Base-by-base conservation (phyloP, 2,888 invertebrate species). In the Amiota mariae region DNA sequence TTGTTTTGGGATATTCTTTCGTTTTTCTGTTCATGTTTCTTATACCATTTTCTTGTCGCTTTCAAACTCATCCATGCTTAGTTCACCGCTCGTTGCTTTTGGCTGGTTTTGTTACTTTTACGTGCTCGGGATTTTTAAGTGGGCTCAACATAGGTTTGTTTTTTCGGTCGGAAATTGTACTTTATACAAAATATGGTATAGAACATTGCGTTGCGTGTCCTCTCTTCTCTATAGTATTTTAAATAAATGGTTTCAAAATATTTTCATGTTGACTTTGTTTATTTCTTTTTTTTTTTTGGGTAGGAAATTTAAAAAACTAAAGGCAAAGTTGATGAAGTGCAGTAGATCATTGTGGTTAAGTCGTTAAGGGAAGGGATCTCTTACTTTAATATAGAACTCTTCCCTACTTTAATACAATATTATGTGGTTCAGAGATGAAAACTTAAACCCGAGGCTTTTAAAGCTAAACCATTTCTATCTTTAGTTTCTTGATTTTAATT, bases 241-340 rank as follows among this genome's bases (percentile, higher is more conserved):
- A 77, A 80, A 82, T 80, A 85, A 82, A 85, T 85, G 84, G 75
- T 81, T 85, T 84, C 81, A 79, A 85, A 85, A 82, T 79, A 77
- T 36, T 63, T 36, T 36, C 63, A 24, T 63, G 18, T 63, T 46
- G 24, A 24, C 20, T 61, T 61, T 63, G 18, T 63, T 2, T 63
- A n/a, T 63, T 63, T 63, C 1, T 8, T 18, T 59, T 59, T 18
- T n/a, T 18, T 57, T 57, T n/a, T 18, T 20, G 15, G 8, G 36
- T 13, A 36, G 63, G 67, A 74, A 76, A 77, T 81, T 85, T 85
- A 79, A 79, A 83, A 79, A 83, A 82, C 85, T 82, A 77, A 79
- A 80, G 77, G n/a, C 63, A 24, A 6, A 36, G 36, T 36, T 36
- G 36, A 36, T 36, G 36, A 36, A 24, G 24, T 24, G 24, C 3